phyloP scores from a whole-genome alignment of 2,797 vertebrate species.

The Stomatorhinus walkeri region DNA sequence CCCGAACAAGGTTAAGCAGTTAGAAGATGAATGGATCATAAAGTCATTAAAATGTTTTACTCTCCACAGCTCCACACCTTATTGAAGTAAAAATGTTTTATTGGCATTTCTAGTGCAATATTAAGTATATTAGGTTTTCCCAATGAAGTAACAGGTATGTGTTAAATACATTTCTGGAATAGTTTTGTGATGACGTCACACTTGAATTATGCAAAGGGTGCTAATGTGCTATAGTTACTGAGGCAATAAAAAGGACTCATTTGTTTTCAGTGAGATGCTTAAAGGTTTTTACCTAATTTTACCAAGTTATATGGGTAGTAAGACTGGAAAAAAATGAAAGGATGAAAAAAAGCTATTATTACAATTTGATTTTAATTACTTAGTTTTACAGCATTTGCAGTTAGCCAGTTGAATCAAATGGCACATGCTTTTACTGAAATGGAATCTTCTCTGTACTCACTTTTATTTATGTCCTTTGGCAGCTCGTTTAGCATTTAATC shows the following conservation, averaged over 20 bases:
- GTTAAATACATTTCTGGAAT: background rate
- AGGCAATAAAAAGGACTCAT: background rate
- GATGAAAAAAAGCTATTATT: background rate
- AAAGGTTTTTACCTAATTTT: background rate
- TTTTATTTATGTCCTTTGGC: slow-evolving; percentile 55
- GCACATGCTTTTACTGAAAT: background rate
- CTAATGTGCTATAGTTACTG: background rate
- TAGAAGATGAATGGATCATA: background rate
- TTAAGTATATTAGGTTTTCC: background rate
- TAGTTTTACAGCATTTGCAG: background rate
- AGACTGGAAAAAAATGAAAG: background rate
- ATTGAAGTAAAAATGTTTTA: background rate
- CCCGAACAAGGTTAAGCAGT: background rate
- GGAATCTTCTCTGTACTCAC: slow-evolving; percentile 22
- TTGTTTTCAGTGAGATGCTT: background rate
- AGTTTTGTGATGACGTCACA: background rate
- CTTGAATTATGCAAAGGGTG: background rate
- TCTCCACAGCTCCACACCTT: background rate
- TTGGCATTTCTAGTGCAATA: background rate
- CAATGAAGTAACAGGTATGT: background rate
- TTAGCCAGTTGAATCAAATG: background rate
- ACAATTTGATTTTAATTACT: background rate
- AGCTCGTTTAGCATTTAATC: slow-evolving; percentile 39
- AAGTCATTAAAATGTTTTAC: background rate
- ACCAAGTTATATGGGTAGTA: background rate